These are phyloP conservation scores for Pteronotus mesoamericanus DNA, from an alignment of 2,797 vertebrate species.

Conservation along the genomic window DNA sequence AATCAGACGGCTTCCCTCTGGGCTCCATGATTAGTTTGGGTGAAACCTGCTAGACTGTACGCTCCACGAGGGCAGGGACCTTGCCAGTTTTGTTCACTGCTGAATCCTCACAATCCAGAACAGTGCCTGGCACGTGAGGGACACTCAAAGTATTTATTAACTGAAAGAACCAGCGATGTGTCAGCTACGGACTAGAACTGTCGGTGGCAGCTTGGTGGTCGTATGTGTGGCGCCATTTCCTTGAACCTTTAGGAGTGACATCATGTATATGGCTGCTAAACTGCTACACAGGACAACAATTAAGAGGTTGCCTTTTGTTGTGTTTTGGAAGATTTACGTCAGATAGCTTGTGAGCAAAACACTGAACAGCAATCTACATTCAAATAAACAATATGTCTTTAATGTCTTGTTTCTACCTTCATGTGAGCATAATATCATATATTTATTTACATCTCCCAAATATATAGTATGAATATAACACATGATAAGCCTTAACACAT, in stretches of 20 bases:
- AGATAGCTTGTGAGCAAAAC: background rate
- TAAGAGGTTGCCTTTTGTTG: constrained; percentile 27
- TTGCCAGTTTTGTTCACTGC: background rate
- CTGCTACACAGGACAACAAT: constrained; percentile 91
- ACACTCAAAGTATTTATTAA: background rate
- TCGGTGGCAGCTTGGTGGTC: constrained; percentile 94
- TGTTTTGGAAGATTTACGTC: background rate
- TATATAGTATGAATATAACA: background rate
- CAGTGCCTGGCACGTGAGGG: background rate
- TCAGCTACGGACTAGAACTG: background rate
- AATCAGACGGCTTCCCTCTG: background rate
- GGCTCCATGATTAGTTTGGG: background rate
- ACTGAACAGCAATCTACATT: background rate
- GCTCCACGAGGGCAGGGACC: background rate
- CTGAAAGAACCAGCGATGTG: background rate
- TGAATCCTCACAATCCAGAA: background rate
- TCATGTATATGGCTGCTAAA: constrained; percentile 99
- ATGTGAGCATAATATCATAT: background rate
- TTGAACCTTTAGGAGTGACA: constrained; percentile 96
- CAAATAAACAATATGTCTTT: background rate
- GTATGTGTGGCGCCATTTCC: constrained; percentile 99
- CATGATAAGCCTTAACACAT: too few species aligned
- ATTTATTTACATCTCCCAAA: background rate
- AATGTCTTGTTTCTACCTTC: background rate
- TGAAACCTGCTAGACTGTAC: constrained; percentile 21